Evolutionary conservation across 2,888 invertebrate genomes (phyloP), one percentile per base, ranked within the genome.

Genomic region (Ramazzottius varieornatus): DNA sequence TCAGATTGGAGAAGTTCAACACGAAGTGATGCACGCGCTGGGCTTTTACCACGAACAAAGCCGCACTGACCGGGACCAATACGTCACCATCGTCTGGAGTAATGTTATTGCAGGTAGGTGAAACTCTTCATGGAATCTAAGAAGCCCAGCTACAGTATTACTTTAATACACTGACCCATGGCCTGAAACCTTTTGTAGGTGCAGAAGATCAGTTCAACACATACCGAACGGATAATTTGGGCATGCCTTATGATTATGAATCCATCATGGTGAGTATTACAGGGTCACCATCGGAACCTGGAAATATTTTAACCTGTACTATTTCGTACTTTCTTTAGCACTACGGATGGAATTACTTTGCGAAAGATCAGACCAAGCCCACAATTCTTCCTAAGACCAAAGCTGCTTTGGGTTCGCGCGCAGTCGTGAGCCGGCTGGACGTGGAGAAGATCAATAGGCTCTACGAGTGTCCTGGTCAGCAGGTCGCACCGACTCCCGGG

Each of bases 1-100:
- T n/a, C n/a, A n/a, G 13, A 70, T 71, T 29, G 75, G 74, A 1
- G 73, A 72, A 64, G 71, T 75, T 54, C 71, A 73, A 69, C 75
- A 75, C 68, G 75, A 75, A 69, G 67, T 75, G 46, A 70, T 74
- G 70, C 75, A 74, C 67, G 71, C 72, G 0, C 68, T 73, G 2
- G 74, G 75, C 0, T 73, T 73, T 67, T 72, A 73, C 71, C 74
- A 74, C 67, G 74, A 74, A 67, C 74, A 74, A 65, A 73, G 69
- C 32, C 67, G 75, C 63, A 68, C 68, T 4, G 73, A 75, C 70
- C 68, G 75, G 33, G 73, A 74, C 65, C 66, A 67, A 16, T 72
- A 71, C 65, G 73, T 75, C 34, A 70, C 67, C 24, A 69, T 72
- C 46, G 68, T 70, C 46, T 67, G 64, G 32, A 67, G 67, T 32